phyloP scores from a whole-genome alignment of 2,113 vertebrate genomes.

The Grammomys surdaster region DNA sequence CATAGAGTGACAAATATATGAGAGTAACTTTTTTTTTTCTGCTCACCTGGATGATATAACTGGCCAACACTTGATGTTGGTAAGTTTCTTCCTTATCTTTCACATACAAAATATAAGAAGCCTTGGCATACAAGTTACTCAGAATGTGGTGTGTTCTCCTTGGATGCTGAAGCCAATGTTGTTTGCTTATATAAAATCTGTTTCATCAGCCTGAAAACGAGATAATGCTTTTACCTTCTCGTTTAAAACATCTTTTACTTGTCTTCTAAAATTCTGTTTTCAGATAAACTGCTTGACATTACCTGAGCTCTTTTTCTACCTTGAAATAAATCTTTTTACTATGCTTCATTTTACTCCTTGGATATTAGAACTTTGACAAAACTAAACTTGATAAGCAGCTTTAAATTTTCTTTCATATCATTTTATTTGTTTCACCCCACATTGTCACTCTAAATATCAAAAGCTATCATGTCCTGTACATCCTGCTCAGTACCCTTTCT shows the following conservation, averaged over 20 bases:
- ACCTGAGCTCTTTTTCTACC: background rate
- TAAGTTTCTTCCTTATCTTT: background rate
- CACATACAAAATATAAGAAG: background rate
- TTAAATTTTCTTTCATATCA: background rate
- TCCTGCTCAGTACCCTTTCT: background rate
- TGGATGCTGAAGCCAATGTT: background rate
- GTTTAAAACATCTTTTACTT: background rate
- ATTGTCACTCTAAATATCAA: background rate
- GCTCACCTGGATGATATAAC: accelerated
- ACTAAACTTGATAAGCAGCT: background rate
- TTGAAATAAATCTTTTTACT: background rate
- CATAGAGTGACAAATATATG: background rate
- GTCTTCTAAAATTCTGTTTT: slow-evolving; percentile 20
- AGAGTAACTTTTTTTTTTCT: background rate
- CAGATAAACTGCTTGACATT: background rate
- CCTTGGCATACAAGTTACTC: background rate
- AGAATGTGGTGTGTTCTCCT: background rate
- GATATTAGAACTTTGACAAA: background rate
- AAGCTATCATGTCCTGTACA: background rate
- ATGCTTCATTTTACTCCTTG: background rate
- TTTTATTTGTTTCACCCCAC: background rate
- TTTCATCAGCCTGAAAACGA: background rate
- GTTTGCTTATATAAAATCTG: background rate
- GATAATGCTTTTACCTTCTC: background rate
- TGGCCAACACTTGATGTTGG: background rate